These are phyloP conservation scores for Coturnix japonica DNA, from an alignment of 2,113 vertebrate species.

Conservation along the genomic window DNA sequence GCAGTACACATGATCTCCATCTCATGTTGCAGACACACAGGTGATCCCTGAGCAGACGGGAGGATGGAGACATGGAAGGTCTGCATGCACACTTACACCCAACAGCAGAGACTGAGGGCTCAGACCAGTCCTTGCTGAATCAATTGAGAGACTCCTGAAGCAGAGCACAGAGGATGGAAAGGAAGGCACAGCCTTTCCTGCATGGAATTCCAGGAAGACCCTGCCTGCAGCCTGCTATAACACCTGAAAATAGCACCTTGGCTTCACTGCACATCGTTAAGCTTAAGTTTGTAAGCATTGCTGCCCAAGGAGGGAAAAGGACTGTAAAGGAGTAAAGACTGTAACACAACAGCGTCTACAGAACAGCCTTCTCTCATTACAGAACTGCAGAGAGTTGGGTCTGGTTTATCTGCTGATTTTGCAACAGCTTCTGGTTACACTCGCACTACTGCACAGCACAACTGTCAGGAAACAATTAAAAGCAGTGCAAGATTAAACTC, in stretches of 20 bases:
- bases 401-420: neutral
- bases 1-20: neutral
- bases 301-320: neutral
- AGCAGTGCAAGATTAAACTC: neutral
- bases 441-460: neutral
- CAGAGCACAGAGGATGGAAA: neutral
- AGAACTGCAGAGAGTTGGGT: neutral
- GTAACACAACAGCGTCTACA: neutral
- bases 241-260: neutral
- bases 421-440: neutral
- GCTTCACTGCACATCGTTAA: neutral
- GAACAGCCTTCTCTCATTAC: neutral
- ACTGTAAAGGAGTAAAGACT: no score
- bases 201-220: neutral
- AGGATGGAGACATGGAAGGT: neutral
- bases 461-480: neutral
- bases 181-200: neutral
- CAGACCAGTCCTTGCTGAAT: neutral
- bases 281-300: neutral
- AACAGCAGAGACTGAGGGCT: neutral
- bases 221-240: neutral
- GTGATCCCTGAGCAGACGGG: neutral
- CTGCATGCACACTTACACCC: fast-evolving
- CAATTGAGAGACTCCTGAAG: fast-evolving
- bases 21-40: neutral